Percentiles rank a stretch among this genome's conserved stretches.
These are phyloP conservation scores for Tricholauxania praeusta DNA, from an alignment of 2,888 invertebrate species.

Conservation along the genomic window DNA sequence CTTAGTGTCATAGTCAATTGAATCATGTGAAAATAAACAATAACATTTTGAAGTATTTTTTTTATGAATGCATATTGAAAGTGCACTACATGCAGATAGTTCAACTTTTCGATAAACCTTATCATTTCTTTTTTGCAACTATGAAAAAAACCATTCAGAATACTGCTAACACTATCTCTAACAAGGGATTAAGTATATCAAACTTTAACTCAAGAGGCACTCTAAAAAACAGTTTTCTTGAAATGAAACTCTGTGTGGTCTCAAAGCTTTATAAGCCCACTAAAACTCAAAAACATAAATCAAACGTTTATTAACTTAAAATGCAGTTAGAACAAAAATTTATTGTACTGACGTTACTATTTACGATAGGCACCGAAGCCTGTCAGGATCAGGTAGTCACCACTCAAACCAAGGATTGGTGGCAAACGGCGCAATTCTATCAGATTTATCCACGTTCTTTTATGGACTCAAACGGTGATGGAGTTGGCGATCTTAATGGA, in stretches of 20 bases:
- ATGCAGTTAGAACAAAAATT: background rate
- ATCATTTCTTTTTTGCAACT: too few relatives aligned
- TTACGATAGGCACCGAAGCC: background rate
- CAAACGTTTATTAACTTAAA: background rate
- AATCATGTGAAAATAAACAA: too few relatives aligned
- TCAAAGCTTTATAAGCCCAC: background rate
- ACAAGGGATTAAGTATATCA: too few relatives aligned
- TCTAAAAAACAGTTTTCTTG: too few relatives aligned
- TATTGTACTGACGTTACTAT: slow-evolving; percentile 14
- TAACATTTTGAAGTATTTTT: too few relatives aligned
- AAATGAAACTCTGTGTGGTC: background rate
- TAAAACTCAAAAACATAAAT: background rate
- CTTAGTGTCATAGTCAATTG: too few relatives aligned
- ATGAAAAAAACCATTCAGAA: too few relatives aligned
- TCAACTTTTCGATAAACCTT: too few relatives aligned
- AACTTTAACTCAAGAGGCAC: too few relatives aligned
- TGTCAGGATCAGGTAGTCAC: slow-evolving; percentile 39
- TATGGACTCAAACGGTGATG: slow-evolving; percentile 81
- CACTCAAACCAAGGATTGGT: slow-evolving; percentile 50
- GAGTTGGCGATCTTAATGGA: slow-evolving; percentile 74
- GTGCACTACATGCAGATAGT: too few relatives aligned
- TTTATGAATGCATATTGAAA: too few relatives aligned
- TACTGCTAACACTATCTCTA: too few relatives aligned
- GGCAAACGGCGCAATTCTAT: slow-evolving; percentile 71
- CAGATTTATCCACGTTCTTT: slow-evolving; percentile 83